Evolutionary conservation across 2,888 invertebrate species (phyloP).

Genomic region (Ophioninae sp.): DNA sequence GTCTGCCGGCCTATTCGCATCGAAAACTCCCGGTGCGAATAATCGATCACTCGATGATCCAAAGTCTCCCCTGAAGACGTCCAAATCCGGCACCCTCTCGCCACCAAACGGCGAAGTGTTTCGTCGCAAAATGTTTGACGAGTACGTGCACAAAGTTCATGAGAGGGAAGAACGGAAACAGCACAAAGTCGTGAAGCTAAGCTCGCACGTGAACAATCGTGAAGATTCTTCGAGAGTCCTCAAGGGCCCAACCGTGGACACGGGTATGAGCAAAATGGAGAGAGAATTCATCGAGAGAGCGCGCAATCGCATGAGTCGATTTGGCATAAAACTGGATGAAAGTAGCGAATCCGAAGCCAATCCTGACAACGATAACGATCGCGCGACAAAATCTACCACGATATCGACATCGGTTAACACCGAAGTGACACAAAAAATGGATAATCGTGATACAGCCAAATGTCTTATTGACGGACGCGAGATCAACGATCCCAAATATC

Average conservation of each 20-base stretch:
- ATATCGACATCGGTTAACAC: conserved; percentile 60
- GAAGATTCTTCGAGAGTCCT: conserved; percentile 55
- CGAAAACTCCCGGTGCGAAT: conserved; percentile 55
- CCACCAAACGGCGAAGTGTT: conserved; percentile 86
- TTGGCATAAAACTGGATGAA: conserved; percentile 86
- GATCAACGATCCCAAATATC: conserved; percentile 84
- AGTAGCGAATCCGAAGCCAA: conserved; percentile 78
- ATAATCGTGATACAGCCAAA: conserved; percentile 80
- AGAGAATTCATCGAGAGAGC: conserved; percentile 91
- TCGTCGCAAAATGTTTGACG: conserved; percentile 92
- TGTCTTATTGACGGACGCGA: conserved; percentile 86
- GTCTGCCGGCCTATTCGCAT: background rate
- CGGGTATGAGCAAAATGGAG: conserved; percentile 83
- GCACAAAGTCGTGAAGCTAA: conserved; percentile 91
- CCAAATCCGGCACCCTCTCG: conserved; percentile 63
- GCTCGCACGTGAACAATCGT: conserved; percentile 80
- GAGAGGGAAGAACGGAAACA: conserved; percentile 90
- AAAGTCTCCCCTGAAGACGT: conserved; percentile 28
- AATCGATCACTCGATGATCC: conserved; percentile 44
- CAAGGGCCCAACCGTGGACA: conserved; percentile 50
- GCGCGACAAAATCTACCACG: conserved; percentile 72
- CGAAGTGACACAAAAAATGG: conserved; percentile 79
- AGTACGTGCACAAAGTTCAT: conserved; percentile 90
- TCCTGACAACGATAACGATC: conserved; percentile 69
- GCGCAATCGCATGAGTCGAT: conserved; percentile 87